Base-by-base conservation (phyloP, 2,113 vertebrate genomes). In the Leptodactylus fuscus region DNA sequence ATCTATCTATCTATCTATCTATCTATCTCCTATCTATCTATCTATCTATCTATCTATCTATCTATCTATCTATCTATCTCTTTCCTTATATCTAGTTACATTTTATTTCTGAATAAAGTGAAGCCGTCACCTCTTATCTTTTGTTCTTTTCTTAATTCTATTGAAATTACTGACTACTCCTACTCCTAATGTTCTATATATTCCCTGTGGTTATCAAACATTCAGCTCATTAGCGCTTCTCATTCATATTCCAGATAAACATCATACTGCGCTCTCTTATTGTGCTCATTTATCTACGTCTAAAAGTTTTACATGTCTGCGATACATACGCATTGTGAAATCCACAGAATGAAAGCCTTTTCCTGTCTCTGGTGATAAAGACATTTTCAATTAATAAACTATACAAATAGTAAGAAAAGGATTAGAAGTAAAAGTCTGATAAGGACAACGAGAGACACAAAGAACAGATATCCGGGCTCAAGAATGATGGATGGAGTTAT, bases 211-310 rank as follows among this genome's bases (percentile, higher is more conserved):
- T 69, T 69, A 69, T 20, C 16, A 69, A 69, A 18, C 2, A 69
- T 69, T 69, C 65, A 69, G 65, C 65, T 69, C 65, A 38, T 69
- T 69, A 69, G 3, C 32, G 22, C 11, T 69, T 38, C 65, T 36
- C 2, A 18, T 18, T 67, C 29, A 36, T 22, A 69, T 69, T 69
- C 62, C 34, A 65, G 1, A 69, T 20, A 36, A 22, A 38, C 34
- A 11, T 69, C 65, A 38, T 22, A 22, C 15, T 9, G 7, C 16
- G 8, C 3, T 3, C 16, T 38, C 32, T 67, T 36, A 20, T 36
- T 36, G 65, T 38, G 32, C 32, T 69, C 32, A 69, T 69, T 38
- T 32, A 38, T 69, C 65, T 22, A 20, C 38, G 65, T 69, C 65
- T 69, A 18, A 69, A n/a, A 20, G 65, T 69, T 69, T 69, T 4